phyloP scores from a whole-genome alignment of 2,888 invertebrate genomes.

The Tubulanus polymorphus region DNA sequence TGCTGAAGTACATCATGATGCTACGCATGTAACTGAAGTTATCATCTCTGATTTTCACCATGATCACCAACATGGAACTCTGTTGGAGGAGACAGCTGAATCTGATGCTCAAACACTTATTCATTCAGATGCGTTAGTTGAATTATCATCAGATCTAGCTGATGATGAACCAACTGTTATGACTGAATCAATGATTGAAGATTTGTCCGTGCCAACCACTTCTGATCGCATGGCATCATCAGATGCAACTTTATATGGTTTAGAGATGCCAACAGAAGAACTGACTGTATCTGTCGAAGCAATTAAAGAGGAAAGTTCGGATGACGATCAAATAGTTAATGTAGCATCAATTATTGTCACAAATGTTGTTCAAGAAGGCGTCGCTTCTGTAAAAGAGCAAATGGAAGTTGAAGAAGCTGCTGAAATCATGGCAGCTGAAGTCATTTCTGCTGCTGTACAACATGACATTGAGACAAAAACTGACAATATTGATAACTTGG shows the following conservation, averaged over 20 bases:
- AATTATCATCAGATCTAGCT: too few relatives aligned
- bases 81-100: not conserved
- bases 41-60: not conserved
- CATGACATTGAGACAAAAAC: slow-evolving; percentile 8
- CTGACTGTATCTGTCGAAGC: slow-evolving; percentile 12
- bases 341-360: too few relatives aligned
- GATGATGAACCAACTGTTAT: slow-evolving; percentile 8
- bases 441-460: slow-evolving; percentile 41
- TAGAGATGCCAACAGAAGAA: slow-evolving; percentile 52
- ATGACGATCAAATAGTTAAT: too few relatives aligned
- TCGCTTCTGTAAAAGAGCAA: slow-evolving; percentile 14
- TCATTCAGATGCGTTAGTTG: too few relatives aligned
- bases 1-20: not conserved
- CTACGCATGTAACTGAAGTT: not conserved
- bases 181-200: slow-evolving; percentile 33
- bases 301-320: not conserved
- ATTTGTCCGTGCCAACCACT: slow-evolving; percentile 25
- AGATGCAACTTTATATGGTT: slow-evolving; percentile 51
- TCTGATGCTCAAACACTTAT: not conserved
- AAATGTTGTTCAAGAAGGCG: too few relatives aligned
- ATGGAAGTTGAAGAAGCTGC: not conserved
- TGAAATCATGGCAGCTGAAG: slow-evolving; percentile 25
- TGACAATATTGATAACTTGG: slow-evolving; percentile 2
- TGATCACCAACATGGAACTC: not conserved
- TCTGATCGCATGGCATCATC: slow-evolving; percentile 33